Evolutionary conservation across 2,888 invertebrate genomes (phyloP).

Genomic region (Nomada hirtipes): DNA sequence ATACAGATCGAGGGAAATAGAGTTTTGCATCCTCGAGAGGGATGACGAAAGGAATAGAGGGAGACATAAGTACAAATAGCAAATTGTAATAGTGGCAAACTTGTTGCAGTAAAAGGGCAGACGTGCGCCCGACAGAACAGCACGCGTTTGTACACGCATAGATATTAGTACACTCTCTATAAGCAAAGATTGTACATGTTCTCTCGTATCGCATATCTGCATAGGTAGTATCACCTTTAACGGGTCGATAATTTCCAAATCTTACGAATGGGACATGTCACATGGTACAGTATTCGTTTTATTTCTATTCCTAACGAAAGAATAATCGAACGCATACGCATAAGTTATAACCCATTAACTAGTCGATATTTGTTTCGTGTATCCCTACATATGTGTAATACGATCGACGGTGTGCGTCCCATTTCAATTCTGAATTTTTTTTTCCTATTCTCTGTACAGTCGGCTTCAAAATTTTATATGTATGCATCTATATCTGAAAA

Average conservation of each 20-base stretch:
- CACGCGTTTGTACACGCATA: slow-evolving; percentile 65
- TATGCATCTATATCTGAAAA: too few relatives aligned
- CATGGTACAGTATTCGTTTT: slow-evolving; percentile 2
- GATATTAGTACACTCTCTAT: slow-evolving; percentile 35
- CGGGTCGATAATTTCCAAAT: slow-evolving; percentile 43
- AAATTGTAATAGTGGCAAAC: slow-evolving; percentile 25
- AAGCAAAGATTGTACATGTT: slow-evolving; percentile 21
- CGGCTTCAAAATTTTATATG: too few relatives aligned
- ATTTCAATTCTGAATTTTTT: too few relatives aligned
- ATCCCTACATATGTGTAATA: too few relatives aligned
- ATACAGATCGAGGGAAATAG: too few relatives aligned
- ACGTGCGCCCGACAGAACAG: slow-evolving; percentile 81
- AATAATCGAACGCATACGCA: background rate
- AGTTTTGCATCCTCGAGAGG: background rate
- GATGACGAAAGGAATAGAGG: background rate
- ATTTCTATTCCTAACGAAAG: background rate
- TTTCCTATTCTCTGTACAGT: too few relatives aligned
- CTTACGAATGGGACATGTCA: slow-evolving; percentile 17
- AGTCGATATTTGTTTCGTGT: too few relatives aligned
- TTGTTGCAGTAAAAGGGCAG: slow-evolving; percentile 73
- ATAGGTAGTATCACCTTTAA: slow-evolving; percentile 41
- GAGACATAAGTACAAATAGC: slow-evolving; percentile 13
- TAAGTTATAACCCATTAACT: background rate
- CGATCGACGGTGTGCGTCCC: too few relatives aligned
- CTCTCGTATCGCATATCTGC: slow-evolving; percentile 29